A percentile compares a stretch with the other conserved stretches of the same genome.
Evolutionary conservation across 2,888 invertebrate species (phyloP).

Genomic region (Clusia tigrina): DNA sequence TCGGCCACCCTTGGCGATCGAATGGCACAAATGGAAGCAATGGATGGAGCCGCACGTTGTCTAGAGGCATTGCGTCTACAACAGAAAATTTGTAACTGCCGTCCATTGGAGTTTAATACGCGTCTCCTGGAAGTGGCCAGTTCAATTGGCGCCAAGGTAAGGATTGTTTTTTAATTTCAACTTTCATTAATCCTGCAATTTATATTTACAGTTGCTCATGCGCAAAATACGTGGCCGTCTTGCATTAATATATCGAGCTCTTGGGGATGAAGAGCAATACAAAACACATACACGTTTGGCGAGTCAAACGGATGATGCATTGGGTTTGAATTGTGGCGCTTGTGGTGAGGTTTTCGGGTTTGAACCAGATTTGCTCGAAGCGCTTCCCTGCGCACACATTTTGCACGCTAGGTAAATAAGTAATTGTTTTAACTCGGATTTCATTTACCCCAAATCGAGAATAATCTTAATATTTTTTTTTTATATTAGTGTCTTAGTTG

Average conservation of each 20-base stretch:
- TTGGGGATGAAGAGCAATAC: slow-evolving; percentile 83
- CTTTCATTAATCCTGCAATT: not conserved
- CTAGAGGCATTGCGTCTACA: slow-evolving; percentile 76
- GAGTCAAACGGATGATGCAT: slow-evolving; percentile 73
- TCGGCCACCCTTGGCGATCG: slow-evolving; percentile 82
- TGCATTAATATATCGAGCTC: slow-evolving; percentile 80
- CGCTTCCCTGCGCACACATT: slow-evolving; percentile 86
- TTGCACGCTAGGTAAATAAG: slow-evolving; percentile 79
- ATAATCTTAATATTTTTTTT: no score
- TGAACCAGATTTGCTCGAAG: slow-evolving; percentile 78
- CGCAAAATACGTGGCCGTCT: slow-evolving; percentile 81
- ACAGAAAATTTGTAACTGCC: slow-evolving; percentile 86
- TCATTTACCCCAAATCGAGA: no score
- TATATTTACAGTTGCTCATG: slow-evolving; percentile 73
- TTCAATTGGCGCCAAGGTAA: slow-evolving; percentile 87
- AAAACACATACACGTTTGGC: slow-evolving; percentile 73
- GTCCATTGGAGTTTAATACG: slow-evolving; percentile 86
- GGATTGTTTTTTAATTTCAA: no score
- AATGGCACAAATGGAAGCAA: slow-evolving; percentile 87
- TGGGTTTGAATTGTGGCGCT: slow-evolving; percentile 82
- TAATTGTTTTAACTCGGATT: no score
- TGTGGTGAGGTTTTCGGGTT: slow-evolving; percentile 81
- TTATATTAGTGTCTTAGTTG: no score
- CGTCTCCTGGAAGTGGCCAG: slow-evolving; percentile 83
- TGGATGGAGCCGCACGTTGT: slow-evolving; percentile 87